A percentile compares a stretch with the other conserved stretches of the same genome.
Evolutionary conservation across 2,113 vertebrate species (phyloP).

Genomic region (Centropristis striata): DNA sequence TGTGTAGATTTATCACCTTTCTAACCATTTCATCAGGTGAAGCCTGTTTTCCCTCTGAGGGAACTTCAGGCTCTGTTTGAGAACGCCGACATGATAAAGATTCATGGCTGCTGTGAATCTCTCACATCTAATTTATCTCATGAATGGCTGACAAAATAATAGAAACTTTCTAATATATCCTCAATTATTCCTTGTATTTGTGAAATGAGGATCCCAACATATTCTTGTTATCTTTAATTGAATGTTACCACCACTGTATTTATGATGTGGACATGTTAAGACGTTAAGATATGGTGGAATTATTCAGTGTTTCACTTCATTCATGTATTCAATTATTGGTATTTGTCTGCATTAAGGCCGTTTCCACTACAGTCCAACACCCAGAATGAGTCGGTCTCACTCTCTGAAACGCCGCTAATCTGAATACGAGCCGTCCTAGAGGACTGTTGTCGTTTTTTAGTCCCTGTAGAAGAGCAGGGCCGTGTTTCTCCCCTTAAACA

Average conservation of each 20-base stretch:
- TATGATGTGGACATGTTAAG: too few species aligned
- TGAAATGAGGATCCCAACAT: not conserved
- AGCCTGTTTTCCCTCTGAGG: constrained; percentile 19
- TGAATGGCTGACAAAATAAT: not conserved
- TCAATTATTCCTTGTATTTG: not conserved
- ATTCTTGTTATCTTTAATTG: not conserved
- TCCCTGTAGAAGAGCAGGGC: too few species aligned
- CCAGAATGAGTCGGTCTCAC: too few species aligned
- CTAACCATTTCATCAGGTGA: constrained; percentile 36
- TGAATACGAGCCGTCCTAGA: too few species aligned
- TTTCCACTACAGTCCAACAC: too few species aligned
- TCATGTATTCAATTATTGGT: not conserved
- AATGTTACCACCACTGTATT: not conserved
- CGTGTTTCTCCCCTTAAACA: too few species aligned
- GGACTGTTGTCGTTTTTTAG: too few species aligned
- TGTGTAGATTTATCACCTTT: constrained; percentile 17
- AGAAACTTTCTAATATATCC: not conserved
- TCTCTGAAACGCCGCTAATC: too few species aligned
- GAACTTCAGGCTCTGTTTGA: constrained; percentile 18
- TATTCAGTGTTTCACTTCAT: not conserved
- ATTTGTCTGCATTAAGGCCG: too few species aligned
- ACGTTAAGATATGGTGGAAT: not conserved
- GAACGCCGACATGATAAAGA: constrained; percentile 20
- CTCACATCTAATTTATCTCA: not conserved
- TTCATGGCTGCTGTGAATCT: constrained; percentile 15